Percentiles rank a stretch among this genome's conserved stretches.
Conservation (phyloP, 2,113 vertebrate genomes). For the Hymenochirus boettgeri region DNA sequence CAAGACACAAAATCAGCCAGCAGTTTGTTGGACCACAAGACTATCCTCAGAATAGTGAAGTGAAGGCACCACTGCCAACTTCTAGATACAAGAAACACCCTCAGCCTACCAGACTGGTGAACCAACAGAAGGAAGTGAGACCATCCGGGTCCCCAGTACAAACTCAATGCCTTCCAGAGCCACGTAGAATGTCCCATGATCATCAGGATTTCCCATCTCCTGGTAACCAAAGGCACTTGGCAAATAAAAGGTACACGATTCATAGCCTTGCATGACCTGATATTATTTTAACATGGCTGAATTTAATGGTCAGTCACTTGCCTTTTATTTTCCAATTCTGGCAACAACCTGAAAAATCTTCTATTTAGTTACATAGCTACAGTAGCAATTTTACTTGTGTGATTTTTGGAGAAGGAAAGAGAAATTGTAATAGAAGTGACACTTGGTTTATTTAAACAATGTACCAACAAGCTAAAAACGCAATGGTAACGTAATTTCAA, state of each 20-base stretch:
- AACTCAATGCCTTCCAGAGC: neutral
- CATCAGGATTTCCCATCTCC: neutral
- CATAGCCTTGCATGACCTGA: no score
- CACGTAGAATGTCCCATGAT: neutral
- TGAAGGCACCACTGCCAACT: neutral
- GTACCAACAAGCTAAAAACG: no score
- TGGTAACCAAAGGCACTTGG: neutral
- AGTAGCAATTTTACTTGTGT: no score
- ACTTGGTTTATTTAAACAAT: no score
- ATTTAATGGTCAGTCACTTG: no score
- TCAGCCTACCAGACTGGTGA: neutral
- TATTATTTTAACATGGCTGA: no score
- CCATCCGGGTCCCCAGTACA: neutral
- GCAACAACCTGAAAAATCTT: no score
- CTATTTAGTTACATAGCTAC: no score
- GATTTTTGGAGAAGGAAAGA: no score
- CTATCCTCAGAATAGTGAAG: neutral
- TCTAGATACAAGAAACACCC: neutral
- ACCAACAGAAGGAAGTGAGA: neutral
- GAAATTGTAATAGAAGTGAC: no score
- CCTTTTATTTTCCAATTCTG: no score
- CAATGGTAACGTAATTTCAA: no score
- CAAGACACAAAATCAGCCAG: neutral
- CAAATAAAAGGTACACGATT: neutral
- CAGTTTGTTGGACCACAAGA: neutral